phyloP scores from a whole-genome alignment of 2,888 invertebrate genomes.

The Gisinianus flammeolus region DNA sequence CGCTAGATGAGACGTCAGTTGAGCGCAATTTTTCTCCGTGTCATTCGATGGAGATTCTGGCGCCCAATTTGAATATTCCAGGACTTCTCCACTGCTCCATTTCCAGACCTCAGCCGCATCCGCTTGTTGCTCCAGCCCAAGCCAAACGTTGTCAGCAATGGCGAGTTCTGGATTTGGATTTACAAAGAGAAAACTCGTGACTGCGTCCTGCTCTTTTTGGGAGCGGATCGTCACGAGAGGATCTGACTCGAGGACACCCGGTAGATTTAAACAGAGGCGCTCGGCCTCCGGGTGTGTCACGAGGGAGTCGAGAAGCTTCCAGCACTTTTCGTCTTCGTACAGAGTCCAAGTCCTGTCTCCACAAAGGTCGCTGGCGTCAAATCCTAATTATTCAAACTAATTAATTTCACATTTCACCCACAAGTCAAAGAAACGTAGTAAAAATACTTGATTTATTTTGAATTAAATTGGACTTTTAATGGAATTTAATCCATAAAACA shows the following conservation, averaged over 20 bases:
- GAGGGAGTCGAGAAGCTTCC: not conserved
- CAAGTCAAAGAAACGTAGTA: no score
- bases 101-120: not conserved
- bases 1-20: not conserved
- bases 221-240: not conserved
- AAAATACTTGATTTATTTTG: no score
- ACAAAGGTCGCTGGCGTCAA: not conserved
- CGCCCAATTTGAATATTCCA: not conserved
- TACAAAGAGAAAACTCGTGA: not conserved
- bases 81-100: not conserved
- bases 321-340: conserved; percentile 4
- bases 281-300: not conserved
- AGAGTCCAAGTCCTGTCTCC: not conserved
- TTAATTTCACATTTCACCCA: no score
- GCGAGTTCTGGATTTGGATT: no score
- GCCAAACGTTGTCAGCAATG: not conserved
- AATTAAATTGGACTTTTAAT: no score
- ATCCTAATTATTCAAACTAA: no score
- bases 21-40: not conserved
- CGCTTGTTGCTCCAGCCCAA: not conserved
- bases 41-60: not conserved
- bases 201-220: not conserved
- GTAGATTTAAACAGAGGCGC: not conserved
- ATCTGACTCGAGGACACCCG: not conserved
- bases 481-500: no score